Evolutionary conservation across 2,888 invertebrate genomes (phyloP).

Genomic region (Odontocerum albicorne): DNA sequence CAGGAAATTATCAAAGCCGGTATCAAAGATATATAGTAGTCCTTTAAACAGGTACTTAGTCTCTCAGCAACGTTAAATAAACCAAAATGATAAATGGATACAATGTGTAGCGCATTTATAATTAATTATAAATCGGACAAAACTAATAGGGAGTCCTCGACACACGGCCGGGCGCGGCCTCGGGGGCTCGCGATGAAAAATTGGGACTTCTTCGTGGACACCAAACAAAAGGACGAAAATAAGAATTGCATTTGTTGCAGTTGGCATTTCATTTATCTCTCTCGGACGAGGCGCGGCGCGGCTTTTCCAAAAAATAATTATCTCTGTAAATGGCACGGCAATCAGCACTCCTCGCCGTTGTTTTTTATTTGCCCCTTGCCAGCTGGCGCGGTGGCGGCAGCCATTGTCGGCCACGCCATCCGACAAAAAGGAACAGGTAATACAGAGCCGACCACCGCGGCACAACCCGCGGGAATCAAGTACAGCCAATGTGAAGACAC

Average conservation of each 20-base stretch:
- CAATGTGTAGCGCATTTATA: too few relatives aligned
- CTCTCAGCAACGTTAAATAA: too few relatives aligned
- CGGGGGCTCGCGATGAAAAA: slow-evolving; percentile 12
- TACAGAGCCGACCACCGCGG: not conserved
- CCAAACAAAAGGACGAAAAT: slow-evolving; percentile 5
- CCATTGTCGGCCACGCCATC: slow-evolving; percentile 16
- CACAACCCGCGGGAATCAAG: not conserved
- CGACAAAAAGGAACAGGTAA: slow-evolving; percentile 22
- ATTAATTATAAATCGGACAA: too few relatives aligned
- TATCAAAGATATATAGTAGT: too few relatives aligned
- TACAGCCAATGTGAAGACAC: not conserved
- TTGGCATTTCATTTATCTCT: slow-evolving; percentile 18
- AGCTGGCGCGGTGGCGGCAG: slow-evolving; percentile 13
- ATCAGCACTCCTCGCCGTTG: slow-evolving; percentile 27
- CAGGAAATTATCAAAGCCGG: too few relatives aligned
- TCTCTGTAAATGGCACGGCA: slow-evolving; percentile 32
- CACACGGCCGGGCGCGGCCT: slow-evolving; percentile 7
- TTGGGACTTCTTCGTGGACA: slow-evolving; percentile 7
- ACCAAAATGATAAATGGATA: too few relatives aligned
- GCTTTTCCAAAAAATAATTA: slow-evolving; percentile 30
- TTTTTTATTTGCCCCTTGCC: slow-evolving; percentile 14
- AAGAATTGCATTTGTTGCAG: slow-evolving; percentile 11
- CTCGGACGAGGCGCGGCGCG: slow-evolving; percentile 17
- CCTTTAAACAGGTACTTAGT: too few relatives aligned
- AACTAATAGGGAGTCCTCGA: too few relatives aligned